phyloP scores from a whole-genome alignment of 2,797 vertebrate genomes.

The Percopsis omiscomaycus region DNA sequence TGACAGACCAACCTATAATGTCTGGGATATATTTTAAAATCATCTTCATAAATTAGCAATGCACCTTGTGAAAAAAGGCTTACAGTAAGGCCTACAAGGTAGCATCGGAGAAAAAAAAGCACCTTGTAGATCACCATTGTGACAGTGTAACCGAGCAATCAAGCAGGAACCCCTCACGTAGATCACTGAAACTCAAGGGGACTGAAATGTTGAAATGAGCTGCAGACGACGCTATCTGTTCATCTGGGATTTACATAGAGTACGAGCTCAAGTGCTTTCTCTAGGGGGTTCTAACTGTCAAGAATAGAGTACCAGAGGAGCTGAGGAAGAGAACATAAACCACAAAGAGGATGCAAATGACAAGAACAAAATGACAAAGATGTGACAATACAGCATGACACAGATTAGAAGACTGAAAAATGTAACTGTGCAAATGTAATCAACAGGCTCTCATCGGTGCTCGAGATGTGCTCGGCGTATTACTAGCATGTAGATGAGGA shows the following conservation, averaged over 20 bases:
- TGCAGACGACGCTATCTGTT: neutral
- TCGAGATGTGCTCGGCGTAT: neutral
- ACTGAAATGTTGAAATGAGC: slow-evolving; percentile 1
- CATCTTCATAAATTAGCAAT: no score
- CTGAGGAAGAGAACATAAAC: slow-evolving; percentile 23
- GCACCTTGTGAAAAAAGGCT: no score
- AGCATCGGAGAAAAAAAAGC: no score
- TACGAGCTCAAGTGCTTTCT: slow-evolving; percentile 31
- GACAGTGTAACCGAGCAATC: no score
- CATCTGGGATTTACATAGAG: slow-evolving; percentile 30
- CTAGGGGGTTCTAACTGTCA: slow-evolving; percentile 31
- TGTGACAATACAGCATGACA: neutral
- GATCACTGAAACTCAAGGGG: slow-evolving; percentile 5
- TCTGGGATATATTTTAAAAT: no score
- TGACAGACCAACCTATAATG: no score
- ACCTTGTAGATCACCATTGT: no score
- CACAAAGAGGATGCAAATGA: slow-evolving; percentile 12
- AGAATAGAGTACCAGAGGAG: slow-evolving; percentile 10
- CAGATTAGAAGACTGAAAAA: slow-evolving; percentile 6
- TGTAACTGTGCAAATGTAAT: slow-evolving; percentile 13
- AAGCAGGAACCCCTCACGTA: neutral
- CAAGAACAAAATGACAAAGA: neutral
- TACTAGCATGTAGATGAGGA: neutral
- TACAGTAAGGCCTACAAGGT: no score
- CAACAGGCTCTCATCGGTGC: neutral